Conservation (phyloP, 2,797 vertebrate genomes). For the Danio kyathit region DNA sequence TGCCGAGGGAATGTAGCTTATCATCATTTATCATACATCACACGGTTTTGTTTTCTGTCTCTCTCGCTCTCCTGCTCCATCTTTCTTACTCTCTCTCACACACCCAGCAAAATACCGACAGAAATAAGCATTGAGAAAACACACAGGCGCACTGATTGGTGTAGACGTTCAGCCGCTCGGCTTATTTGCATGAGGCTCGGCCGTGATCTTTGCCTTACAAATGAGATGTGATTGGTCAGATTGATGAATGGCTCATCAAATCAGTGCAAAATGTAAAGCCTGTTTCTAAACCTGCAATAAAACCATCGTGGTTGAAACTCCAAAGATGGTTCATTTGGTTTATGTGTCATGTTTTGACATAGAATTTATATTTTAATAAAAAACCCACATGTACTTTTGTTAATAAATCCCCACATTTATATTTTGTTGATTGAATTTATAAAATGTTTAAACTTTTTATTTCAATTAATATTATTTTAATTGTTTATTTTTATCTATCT, state of each 20-base stretch:
- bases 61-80: slow-evolving; percentile 12
- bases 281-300: slow-evolving; percentile 4
- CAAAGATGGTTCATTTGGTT: too few species aligned
- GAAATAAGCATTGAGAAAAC: slow-evolving; percentile 41
- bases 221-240: slow-evolving; percentile 45
- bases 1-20: slow-evolving; percentile 38
- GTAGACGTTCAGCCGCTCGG: slow-evolving; percentile 31
- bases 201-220: slow-evolving; percentile 44
- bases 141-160: slow-evolving; percentile 39
- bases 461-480: too few species aligned
- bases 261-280: slow-evolving; percentile 27
- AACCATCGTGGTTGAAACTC: background rate
- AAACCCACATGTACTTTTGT: too few species aligned
- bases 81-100: slow-evolving; percentile 4
- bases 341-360: too few species aligned
- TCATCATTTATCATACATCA: slow-evolving; percentile 51
- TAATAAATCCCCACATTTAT: too few species aligned
- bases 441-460: too few species aligned
- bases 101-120: background rate
- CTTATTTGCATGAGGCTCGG: slow-evolving; percentile 45
- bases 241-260: slow-evolving; percentile 49
- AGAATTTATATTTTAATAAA: too few species aligned
- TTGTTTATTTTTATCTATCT: too few species aligned
- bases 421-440: too few species aligned
- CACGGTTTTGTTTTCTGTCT: slow-evolving; percentile 37